These are phyloP conservation scores for Gymnothorax reevesii DNA, from an alignment of 2,797 vertebrate species.

Conservation along the genomic window DNA sequence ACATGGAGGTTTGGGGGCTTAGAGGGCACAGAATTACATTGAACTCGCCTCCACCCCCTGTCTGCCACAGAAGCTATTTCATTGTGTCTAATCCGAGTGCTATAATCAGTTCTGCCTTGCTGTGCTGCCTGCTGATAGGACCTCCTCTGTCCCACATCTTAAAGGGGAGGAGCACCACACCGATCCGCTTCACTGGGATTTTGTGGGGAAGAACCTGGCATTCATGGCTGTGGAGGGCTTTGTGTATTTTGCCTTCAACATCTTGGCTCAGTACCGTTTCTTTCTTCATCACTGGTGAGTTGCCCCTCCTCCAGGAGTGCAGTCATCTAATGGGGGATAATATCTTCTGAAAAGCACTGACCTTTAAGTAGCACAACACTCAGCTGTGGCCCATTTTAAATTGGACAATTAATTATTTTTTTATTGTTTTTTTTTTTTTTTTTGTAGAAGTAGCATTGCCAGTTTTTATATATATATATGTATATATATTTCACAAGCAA, in stretches of 20 bases:
- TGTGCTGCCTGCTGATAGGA: not conserved
- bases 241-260: conserved; percentile 83
- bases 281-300: conserved; percentile 81
- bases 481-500: too few relatives aligned
- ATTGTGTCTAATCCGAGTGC: not conserved
- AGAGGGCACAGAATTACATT: too few relatives aligned
- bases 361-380: not conserved
- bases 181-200: conserved; percentile 90
- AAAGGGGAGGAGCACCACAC: conserved; percentile 82
- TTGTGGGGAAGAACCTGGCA: conserved; percentile 86
- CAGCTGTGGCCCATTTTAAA: not conserved
- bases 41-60: not conserved
- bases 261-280: conserved; percentile 85
- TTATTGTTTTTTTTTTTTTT: not conserved
- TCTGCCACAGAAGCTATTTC: not conserved
- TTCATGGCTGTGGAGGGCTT: conserved; percentile 90
- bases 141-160: conserved; percentile 5
- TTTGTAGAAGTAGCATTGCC: too few relatives aligned
- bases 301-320: not conserved
- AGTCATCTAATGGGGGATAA: not conserved
- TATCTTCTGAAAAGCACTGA: not conserved
- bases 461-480: too few relatives aligned
- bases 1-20: too few relatives aligned
- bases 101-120: not conserved
- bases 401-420: not conserved